Evolutionary conservation across 2,888 invertebrate genomes (phyloP).

Genomic region (Lacanobia oleracea): DNA sequence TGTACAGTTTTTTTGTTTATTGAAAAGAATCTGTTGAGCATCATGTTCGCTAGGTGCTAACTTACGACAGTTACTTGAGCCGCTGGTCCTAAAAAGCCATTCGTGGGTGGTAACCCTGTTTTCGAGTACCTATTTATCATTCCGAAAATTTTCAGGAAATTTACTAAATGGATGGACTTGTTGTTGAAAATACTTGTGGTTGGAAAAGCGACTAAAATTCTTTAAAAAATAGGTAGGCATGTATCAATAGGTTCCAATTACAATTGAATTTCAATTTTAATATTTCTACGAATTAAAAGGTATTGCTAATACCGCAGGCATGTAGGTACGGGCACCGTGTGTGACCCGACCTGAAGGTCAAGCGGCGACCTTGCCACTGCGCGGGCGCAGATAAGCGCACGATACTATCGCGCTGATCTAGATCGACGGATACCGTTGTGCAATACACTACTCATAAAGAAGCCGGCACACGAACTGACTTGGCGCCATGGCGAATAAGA

Average conservation of each 20-base stretch:
- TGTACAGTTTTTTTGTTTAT: no score
- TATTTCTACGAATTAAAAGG: constrained; percentile 28
- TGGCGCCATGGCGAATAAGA: not conserved
- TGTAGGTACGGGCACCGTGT: constrained; percentile 40
- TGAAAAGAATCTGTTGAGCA: no score
- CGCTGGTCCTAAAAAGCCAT: no score
- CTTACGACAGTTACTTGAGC: no score
- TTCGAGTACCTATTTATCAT: no score
- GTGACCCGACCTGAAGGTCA: constrained; percentile 63
- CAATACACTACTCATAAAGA: constrained; percentile 44
- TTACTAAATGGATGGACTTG: no score
- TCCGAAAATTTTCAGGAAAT: no score
- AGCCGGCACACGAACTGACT: constrained; percentile 1
- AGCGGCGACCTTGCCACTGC: constrained; percentile 59
- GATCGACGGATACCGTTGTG: constrained; percentile 60
- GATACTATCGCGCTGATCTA: constrained; percentile 65
- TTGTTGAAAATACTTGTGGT: accelerated
- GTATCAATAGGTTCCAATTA: no score
- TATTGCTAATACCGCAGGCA: constrained; percentile 53
- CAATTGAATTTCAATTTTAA: not conserved
- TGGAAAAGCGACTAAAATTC: no score
- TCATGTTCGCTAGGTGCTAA: no score
- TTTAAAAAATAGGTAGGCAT: no score
- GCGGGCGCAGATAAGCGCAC: constrained; percentile 54
- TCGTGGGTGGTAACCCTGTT: no score